Evolutionary conservation across 2,113 vertebrate species (phyloP).

Genomic region (Apodemus speciosus): DNA sequence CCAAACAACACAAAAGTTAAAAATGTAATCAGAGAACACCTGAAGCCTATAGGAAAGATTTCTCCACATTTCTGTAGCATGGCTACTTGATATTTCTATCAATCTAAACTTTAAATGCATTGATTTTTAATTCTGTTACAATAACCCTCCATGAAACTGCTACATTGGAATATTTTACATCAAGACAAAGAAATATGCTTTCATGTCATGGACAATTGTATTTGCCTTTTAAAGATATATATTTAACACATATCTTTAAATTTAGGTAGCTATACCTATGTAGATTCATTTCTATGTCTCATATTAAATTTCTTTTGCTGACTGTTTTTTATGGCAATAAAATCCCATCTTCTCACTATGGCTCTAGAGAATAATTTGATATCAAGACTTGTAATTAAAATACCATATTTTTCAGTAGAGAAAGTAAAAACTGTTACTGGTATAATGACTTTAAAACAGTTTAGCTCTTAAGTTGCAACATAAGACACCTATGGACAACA

Average conservation of each 20-base stretch:
- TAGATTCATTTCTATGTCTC: neutral
- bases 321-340: neutral
- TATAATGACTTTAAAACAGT: neutral
- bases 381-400: neutral
- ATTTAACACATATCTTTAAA: neutral
- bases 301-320: neutral
- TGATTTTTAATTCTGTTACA: neutral
- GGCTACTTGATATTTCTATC: neutral
- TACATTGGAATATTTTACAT: neutral
- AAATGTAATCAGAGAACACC: too few relatives aligned
- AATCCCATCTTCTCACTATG: neutral
- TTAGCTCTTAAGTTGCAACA: neutral
- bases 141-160: neutral
- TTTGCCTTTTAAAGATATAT: neutral
- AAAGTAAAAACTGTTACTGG: neutral
- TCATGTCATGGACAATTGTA: neutral
- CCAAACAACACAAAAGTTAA: too few relatives aligned
- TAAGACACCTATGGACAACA: neutral
- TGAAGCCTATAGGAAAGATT: too few relatives aligned
- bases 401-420: neutral
- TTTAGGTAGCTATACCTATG: neutral
- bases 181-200: neutral
- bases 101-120: neutral
- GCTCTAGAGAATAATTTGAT: neutral
- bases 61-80: too few relatives aligned